A percentile compares a stretch with the other conserved stretches of the same genome.
phyloP scores from a whole-genome alignment of 2,113 vertebrate species.

The Anser brachyrhynchus region DNA sequence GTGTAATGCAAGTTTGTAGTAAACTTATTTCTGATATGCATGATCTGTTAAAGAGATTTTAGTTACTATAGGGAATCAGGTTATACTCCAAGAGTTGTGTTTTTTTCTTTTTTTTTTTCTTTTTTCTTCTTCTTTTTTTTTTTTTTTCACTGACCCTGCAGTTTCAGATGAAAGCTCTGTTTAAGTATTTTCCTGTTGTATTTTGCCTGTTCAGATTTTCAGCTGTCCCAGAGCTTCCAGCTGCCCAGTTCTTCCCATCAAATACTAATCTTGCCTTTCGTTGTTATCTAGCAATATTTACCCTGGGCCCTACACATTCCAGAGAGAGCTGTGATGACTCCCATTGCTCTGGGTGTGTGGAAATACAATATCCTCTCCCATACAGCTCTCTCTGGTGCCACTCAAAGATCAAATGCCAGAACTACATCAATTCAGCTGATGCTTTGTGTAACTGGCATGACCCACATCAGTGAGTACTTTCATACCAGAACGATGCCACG shows the following conservation, averaged over 20 bases:
- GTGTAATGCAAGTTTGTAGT: neutral
- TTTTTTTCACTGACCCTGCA: neutral
- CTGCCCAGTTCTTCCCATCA: neutral
- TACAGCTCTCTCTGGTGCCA: conserved; percentile 50
- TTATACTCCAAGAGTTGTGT: neutral
- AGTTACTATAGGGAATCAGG: neutral
- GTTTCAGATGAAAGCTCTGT: neutral
- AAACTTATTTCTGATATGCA: neutral
- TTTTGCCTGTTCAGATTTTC: neutral
- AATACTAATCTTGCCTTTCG: neutral
- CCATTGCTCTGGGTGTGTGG: neutral
- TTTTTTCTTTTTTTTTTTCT: neutral
- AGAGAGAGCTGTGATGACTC: neutral
- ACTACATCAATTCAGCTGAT: neutral
- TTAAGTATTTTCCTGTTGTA: neutral
- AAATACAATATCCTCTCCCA: neutral
- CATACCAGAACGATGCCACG: neutral
- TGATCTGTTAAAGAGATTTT: neutral
- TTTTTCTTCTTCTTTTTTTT: too few species aligned
- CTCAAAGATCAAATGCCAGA: conserved; percentile 28
- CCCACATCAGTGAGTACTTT: neutral
- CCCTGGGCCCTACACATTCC: too few species aligned
- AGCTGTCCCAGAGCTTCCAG: neutral
- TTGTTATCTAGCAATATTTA: neutral
- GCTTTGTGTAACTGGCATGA: neutral